Conservation (phyloP, 2,113 vertebrate genomes). For the Pseudorhombus dupliciocellatus region DNA sequence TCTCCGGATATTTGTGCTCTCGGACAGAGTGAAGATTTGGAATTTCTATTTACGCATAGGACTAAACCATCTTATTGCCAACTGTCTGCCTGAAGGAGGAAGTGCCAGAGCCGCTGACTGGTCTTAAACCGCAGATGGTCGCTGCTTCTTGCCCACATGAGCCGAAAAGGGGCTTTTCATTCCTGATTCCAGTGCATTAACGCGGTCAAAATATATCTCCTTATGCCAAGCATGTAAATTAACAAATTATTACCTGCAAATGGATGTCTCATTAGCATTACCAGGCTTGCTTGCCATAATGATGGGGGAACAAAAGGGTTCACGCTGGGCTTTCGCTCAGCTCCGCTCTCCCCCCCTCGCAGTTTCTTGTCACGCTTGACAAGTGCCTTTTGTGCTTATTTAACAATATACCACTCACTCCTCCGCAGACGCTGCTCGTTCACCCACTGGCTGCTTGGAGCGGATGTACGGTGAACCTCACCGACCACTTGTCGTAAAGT, state of each 20-base stretch:
- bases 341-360: background rate
- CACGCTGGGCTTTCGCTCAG: conserved; percentile 37
- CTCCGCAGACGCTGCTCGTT: conserved; percentile 12
- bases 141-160: background rate
- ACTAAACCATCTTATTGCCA: background rate
- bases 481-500: background rate
- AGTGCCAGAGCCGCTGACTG: background rate
- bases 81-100: background rate
- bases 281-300: background rate
- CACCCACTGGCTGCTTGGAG: background rate
- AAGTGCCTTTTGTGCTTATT: conserved; percentile 46
- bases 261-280: conserved; percentile 14
- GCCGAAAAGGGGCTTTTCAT: conserved; percentile 11
- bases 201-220: background rate
- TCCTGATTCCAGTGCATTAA: background rate
- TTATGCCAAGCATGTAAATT: conserved; percentile 4
- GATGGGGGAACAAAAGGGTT: conserved; percentile 25
- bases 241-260: conserved; percentile 20
- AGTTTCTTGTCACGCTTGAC: conserved; percentile 26
- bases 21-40: no score
- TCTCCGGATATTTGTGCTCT: no score
- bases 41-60: background rate
- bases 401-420: conserved; percentile 7
- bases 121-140: background rate
- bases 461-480: background rate